phyloP scores from a whole-genome alignment of 2,888 invertebrate genomes.

The Synanthedon andrenaeformis region DNA sequence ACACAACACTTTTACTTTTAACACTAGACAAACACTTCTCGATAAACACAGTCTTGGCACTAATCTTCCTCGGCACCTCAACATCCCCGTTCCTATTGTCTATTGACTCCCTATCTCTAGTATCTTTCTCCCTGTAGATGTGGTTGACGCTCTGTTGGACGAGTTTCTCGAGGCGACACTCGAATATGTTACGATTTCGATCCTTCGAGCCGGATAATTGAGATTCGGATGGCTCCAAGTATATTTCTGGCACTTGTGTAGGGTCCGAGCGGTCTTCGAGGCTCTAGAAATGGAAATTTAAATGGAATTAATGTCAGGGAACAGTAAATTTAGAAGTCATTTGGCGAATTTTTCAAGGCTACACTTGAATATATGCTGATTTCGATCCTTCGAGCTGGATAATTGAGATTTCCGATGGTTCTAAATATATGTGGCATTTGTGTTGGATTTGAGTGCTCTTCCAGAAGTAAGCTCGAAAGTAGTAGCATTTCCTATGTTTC shows the following conservation, averaged over 20 bases:
- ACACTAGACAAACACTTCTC: background rate
- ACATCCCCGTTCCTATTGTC: background rate
- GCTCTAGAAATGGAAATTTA: too few species aligned
- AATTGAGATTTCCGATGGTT: slow-evolving; percentile 4
- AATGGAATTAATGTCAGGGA: too few species aligned
- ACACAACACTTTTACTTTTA: slow-evolving; percentile 3
- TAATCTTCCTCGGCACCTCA: slow-evolving; percentile 21
- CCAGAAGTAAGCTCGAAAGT: too few species aligned
- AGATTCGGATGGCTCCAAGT: slow-evolving; percentile 4
- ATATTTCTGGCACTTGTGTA: slow-evolving; percentile 31
- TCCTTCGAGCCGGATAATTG: slow-evolving; percentile 21
- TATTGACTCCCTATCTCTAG: slow-evolving; percentile 26
- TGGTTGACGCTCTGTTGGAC: slow-evolving; percentile 58
- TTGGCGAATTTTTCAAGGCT: slow-evolving; percentile 47
- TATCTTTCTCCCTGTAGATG: slow-evolving; percentile 34
- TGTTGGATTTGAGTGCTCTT: slow-evolving; percentile 32
- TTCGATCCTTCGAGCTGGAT: slow-evolving; percentile 19
- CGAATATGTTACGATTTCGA: slow-evolving; percentile 26
- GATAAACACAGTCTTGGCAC: slow-evolving; percentile 50
- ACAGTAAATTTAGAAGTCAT: too few species aligned
- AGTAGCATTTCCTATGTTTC: too few species aligned
- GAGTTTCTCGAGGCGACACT: slow-evolving; percentile 52
- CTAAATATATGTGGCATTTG: slow-evolving; percentile 27
- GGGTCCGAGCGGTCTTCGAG: slow-evolving; percentile 34
- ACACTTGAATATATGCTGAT: slow-evolving; percentile 38